phyloP scores from a whole-genome alignment of 2,113 vertebrate genomes.

The Cyprinodon brontotheroides region DNA sequence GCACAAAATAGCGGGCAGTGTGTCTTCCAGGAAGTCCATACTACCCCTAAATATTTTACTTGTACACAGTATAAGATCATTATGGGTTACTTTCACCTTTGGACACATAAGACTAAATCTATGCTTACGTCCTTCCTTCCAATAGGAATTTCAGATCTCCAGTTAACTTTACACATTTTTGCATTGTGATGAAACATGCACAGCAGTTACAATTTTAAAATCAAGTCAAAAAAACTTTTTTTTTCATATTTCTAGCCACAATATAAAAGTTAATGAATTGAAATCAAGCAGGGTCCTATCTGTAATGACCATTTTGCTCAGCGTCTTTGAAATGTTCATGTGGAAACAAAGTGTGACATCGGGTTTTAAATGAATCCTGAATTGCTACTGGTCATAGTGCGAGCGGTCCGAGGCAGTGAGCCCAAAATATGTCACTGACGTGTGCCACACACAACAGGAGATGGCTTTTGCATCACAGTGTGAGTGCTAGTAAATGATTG shows the following conservation, averaged over 20 bases:
- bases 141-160: neutral
- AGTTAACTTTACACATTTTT: neutral
- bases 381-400: constrained; percentile 48
- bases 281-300: constrained; percentile 25
- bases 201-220: neutral
- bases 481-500: constrained; percentile 77
- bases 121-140: neutral
- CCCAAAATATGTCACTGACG: constrained; percentile 64
- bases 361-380: constrained; percentile 45
- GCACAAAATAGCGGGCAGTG: too few relatives aligned
- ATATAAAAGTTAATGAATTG: constrained; percentile 31
- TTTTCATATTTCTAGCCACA: constrained; percentile 22
- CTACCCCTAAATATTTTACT: too few relatives aligned
- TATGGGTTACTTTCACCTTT: too few relatives aligned
- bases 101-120: neutral
- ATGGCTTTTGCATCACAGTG: constrained; percentile 67
- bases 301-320: constrained; percentile 51
- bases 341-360: constrained; percentile 46
- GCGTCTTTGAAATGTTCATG: constrained; percentile 24
- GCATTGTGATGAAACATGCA: neutral
- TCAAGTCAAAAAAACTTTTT: neutral
- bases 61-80: too few relatives aligned
- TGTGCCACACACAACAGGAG: constrained; percentile 68
- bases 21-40: too few relatives aligned
- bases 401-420: constrained; percentile 56